Evolutionary conservation across 2,797 vertebrate species (phyloP), one percentile per base, ranked within the genome.

Genomic region (Xenentodon cancila): DNA sequence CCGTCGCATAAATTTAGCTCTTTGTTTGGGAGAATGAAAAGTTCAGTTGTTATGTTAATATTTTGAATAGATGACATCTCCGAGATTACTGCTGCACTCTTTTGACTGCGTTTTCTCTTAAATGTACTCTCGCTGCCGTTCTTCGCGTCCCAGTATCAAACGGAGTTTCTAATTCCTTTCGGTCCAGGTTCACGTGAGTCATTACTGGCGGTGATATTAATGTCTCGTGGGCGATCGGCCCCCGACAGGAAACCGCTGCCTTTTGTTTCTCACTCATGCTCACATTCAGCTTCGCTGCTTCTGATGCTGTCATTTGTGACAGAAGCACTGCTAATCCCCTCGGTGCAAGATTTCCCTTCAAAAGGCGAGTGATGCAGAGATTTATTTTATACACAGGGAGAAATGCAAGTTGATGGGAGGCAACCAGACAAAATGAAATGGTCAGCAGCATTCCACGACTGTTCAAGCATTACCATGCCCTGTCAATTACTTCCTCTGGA

Each of bases 111-210:
- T 32, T 27, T 9, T 16, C 6, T 37, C 40, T 55, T 42, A 25
- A 55, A 52, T 64, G 46, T 61, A 32, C 34, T 64, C 19, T 54
- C 5, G 34, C 17, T 15, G 18, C 32, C 20, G 27, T 70, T 34
- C 15, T 72, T 67, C 47, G 55, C 52, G 32, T 54, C 30, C 40
- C 18, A 59, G 53, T 7, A 48, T 72, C 20, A 51, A 53, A 53
- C 65, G 59, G 57, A 54, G 49, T 73, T 72, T 60, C 15, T 77
- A 44, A 76, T 75, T 81, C 50, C 74, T 44, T 68, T 61, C 61
- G 12, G 40, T 63, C 72, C 25, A 4, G 58, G 34, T 73, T 72
- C 45, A 27, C 40, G 59, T 56, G 20, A 46, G 53, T 73, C 19
- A 17, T 56, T 55, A 60, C 56, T 50, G 32, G 51, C 34, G 43